Base-by-base conservation (phyloP, 37 sponge, comb jelly and placozoan species). In the Axinella damicornis region DNA sequence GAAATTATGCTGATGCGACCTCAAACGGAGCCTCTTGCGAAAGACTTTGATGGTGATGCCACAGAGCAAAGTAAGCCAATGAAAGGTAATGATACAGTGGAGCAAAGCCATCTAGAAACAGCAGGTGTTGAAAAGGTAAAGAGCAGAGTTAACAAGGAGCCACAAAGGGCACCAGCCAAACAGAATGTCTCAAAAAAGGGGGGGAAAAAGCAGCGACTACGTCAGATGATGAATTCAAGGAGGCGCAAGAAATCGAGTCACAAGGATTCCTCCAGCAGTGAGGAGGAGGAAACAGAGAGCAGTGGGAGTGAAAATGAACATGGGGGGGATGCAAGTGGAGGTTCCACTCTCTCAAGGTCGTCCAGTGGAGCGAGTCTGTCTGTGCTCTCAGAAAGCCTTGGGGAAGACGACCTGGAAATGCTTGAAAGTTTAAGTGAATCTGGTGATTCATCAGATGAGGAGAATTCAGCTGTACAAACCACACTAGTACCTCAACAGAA, bases 341-440 rank as follows among this genome's bases (percentile, higher is more conserved):
- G 19, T 25, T 0, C 14, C 46, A 46, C 46, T 46, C 46, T 69
- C 27, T 30, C 58, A 54, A 22, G 21, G n/a, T 46, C 57, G 32
- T 62, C 69, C 28, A 67, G 69, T 71, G 87, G 70, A 36, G 71
- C 39, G 11, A 68, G 64, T 52, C 83, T 88, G 0, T 76, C 77
- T 30, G 30, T 76, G 37, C 53, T 80, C 30, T 57, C 68, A 20
- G 76, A 88, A 41, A 72, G 36, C 55, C 22, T 72, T 33, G 60
- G 74, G 13, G 81, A 68, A 28, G 81, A 80, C 63, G 83, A 82
- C 32, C 58, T 82, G 19, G 83, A 88, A 21, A 19, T 88, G 61
- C 39, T 88, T 55, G 73, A 82, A 21, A 88, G 89, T 58, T 38
- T 88, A 18, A 80, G 81, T 73, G 90, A 79, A 18, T 71, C 80